Evolutionary conservation across 1,140 invertebrate genomes (phyloP).

Genomic region (Diabrotica virgifera): DNA sequence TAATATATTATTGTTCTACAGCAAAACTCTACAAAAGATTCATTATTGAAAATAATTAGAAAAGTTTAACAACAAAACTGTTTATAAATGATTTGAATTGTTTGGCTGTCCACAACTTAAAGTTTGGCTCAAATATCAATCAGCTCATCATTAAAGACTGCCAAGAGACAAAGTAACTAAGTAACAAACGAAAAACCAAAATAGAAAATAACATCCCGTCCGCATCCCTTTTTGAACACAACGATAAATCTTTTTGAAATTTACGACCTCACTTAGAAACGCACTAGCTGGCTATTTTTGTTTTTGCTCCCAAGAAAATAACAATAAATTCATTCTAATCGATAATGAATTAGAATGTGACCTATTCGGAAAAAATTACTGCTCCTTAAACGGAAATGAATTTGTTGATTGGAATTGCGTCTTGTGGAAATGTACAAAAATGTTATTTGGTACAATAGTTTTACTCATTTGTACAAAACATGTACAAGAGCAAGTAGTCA

Average conservation of each 20-base stretch:
- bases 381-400: slow-evolving; percentile 12
- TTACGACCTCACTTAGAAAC: background rate
- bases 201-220: slow-evolving; percentile 2
- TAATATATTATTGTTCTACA: no score
- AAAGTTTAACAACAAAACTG: no score
- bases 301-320: slow-evolving; percentile 22
- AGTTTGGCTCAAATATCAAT: background rate
- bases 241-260: slow-evolving; percentile 1
- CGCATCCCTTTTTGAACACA: background rate
- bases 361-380: slow-evolving; percentile 17
- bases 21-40: no score
- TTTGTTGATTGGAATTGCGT: slow-evolving; percentile 6
- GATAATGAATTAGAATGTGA: slow-evolving; percentile 21
- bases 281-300: slow-evolving; percentile 1
- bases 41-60: no score
- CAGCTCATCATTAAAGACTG: background rate
- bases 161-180: background rate
- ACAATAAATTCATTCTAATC: slow-evolving; percentile 20
- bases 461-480: no score
- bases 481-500: no score
- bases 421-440: background rate
- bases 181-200: background rate
- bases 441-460: background rate
- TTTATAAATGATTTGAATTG: background rate
- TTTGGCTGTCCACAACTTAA: background rate